phyloP scores from a whole-genome alignment of 2,888 invertebrate species.

The Eulithis testata region DNA sequence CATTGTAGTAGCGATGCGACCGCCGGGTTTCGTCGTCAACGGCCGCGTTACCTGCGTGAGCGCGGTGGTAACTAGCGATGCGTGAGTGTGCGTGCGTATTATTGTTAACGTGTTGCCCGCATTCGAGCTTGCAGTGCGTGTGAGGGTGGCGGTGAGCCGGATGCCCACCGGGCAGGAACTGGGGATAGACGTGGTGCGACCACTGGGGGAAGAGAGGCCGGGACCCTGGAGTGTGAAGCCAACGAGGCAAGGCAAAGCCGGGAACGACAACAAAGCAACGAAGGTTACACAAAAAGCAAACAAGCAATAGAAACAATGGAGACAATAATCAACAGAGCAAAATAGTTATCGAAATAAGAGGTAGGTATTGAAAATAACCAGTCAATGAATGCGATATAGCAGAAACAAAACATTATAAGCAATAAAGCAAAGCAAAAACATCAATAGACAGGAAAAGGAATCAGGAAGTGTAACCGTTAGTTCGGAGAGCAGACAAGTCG shows the following conservation, averaged over 20 bases:
- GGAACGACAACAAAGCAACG: conserved; percentile 22
- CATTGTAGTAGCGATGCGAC: conserved; percentile 54
- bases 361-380: conserved; percentile 3
- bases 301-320: conserved; percentile 1
- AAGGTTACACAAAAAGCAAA: conserved; percentile 9
- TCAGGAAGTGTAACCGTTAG: conserved; percentile 30
- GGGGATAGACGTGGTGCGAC: conserved; percentile 97
- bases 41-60: conserved; percentile 82
- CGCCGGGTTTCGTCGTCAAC: conserved; percentile 52
- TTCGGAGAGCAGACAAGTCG: conserved; percentile 25
- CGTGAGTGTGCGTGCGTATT: conserved; percentile 81
- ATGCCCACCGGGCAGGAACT: conserved; percentile 96
- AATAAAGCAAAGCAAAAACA: conserved; percentile 17
- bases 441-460: conserved; percentile 20
- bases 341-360: conserved; percentile 1
- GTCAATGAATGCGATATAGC: conserved; percentile 6
- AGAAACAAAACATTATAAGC: conserved; percentile 17
- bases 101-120: conserved; percentile 79
- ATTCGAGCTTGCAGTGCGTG: conserved; percentile 85
- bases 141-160: conserved; percentile 85
- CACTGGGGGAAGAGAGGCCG: conserved; percentile 96
- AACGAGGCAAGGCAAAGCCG: conserved; percentile 14
- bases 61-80: conserved; percentile 83
- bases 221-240: conserved; percentile 72
- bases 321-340: conserved; percentile 2